Evolutionary conservation across 2,797 vertebrate species (phyloP).

Genomic region (Mionectes olivaceus): DNA sequence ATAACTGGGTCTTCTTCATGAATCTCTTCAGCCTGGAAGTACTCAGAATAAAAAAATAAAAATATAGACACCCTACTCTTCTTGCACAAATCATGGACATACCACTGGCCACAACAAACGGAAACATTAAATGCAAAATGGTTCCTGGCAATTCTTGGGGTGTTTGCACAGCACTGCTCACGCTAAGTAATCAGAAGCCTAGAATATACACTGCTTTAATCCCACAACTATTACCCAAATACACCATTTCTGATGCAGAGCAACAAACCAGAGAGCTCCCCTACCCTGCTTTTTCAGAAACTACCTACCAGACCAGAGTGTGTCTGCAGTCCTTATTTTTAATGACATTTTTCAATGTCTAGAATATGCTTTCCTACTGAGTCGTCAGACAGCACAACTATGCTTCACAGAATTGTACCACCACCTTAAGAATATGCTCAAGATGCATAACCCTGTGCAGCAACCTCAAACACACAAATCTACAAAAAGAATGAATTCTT

Average conservation of each 20-base stretch:
- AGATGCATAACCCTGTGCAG: background rate
- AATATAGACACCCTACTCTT: background rate
- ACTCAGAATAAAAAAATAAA: background rate
- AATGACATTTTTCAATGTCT: background rate
- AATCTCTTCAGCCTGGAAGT: background rate
- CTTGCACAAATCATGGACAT: background rate
- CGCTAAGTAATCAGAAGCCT: background rate
- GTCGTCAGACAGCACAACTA: fast-evolving
- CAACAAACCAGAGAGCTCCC: background rate
- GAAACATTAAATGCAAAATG: background rate
- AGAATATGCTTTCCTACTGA: background rate
- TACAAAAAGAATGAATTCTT: background rate
- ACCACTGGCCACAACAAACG: background rate
- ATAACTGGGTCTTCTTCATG: background rate
- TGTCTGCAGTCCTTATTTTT: background rate
- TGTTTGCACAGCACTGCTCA: background rate
- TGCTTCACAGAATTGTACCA: background rate
- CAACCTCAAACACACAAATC: background rate
- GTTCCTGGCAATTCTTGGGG: background rate
- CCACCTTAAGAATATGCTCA: background rate
- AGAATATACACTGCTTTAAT: background rate
- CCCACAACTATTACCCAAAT: background rate
- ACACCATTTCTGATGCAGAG: background rate
- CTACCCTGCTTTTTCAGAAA: background rate
- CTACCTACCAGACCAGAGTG: background rate